Base-by-base conservation (phyloP, 1,140 invertebrate species). In the Ostrea denselamellosa region DNA sequence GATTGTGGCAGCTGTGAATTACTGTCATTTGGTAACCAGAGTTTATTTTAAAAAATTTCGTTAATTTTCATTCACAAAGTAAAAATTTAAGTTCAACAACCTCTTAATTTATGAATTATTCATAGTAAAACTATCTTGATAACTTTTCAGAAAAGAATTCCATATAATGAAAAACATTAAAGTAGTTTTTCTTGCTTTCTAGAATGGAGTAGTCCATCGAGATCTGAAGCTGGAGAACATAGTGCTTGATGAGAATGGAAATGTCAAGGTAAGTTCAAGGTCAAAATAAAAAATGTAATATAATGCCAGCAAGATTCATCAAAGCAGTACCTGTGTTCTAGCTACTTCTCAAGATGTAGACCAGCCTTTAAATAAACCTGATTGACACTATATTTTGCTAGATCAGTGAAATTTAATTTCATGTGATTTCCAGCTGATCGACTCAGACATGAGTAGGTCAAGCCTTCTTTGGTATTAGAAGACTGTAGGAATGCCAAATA, bases 151-250 rank as follows among this genome's bases (percentile, higher is more conserved):
- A 17, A 17, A 56, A 17, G 9, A 12, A 17, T 56, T 56, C 9
- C 8, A 56, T 0, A 56, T 9, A 9, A 56, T 12, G 9, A 12
- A 17, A 56, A 56, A 56, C 54, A 56, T 56, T 8, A 56, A 56
- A 56, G 8, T 56, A 17, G 0, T 56, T 56, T 56, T 58, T 44
- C 62, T 87, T 82, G 54, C 85, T 92, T 94, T 93, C 85, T 94
- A 96, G 96, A 98, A 99, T 95, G 94, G 95, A 88, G 94, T 96
- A 77, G 95, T 95, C 19, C 99, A 99, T 95, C 96, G 99, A 92
- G 99, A 99, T 96, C 96, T 99, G 90, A 99, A 99, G 95, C 96
- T 99, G 90, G 99, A 99, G 95, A 99, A 99, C 95, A 99, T 99
- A 92, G 96, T 99, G 84, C 95, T 99, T 82, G 99, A 99, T 95